Conservation (phyloP, 2,888 invertebrate species). For the Danaus chrysippus region DNA sequence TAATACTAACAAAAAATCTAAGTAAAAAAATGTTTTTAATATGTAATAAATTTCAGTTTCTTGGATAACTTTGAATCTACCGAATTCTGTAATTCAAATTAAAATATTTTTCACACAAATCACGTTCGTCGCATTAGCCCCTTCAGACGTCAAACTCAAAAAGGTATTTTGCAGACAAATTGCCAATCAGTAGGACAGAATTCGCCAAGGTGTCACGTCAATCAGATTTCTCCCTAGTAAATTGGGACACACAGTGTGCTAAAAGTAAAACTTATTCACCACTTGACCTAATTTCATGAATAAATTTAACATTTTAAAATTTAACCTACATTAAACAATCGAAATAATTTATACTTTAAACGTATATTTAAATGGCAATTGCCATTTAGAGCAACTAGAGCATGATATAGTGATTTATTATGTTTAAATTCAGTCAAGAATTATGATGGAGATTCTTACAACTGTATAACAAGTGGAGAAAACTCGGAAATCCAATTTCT, state of each 20-base stretch:
- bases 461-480: constrained; percentile 15
- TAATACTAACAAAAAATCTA: no score
- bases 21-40: no score
- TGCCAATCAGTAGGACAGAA: constrained; percentile 13
- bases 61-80: not conserved
- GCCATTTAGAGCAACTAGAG: not conserved
- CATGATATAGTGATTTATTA: not conserved
- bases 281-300: constrained; percentile 21
- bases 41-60: not conserved
- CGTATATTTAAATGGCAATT: not conserved
- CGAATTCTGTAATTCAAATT: not conserved
- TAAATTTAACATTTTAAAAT: constrained; percentile 19
- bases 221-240: constrained; percentile 12
- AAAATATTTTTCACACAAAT: constrained; percentile 3
- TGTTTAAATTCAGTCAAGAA: not conserved
- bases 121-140: constrained; percentile 4
- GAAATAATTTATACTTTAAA: constrained; percentile 1
- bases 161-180: constrained; percentile 9
- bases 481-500: constrained; percentile 24
- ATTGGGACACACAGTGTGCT: constrained; percentile 18
- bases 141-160: constrained; percentile 5
- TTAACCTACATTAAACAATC: constrained; percentile 23
- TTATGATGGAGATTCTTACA: constrained; percentile 10
- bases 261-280: constrained; percentile 13
- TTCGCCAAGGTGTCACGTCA: constrained; percentile 11